Conservation (phyloP, 2,797 vertebrate genomes). For the Pitangus sulphuratus region DNA sequence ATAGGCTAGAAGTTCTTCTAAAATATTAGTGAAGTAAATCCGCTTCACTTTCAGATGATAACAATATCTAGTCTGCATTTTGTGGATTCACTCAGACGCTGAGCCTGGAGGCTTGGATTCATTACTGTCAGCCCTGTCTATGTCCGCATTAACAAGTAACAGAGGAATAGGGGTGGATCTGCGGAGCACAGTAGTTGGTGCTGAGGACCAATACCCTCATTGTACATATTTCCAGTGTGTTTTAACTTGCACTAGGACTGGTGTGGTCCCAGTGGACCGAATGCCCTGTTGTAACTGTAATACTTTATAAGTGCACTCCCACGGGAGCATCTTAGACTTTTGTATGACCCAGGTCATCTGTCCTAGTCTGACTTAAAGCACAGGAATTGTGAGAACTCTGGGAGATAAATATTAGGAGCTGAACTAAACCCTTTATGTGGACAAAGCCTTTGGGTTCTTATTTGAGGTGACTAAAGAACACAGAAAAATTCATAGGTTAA, state of each 20-base stretch:
- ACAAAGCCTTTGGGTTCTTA: not conserved
- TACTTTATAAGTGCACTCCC: not conserved
- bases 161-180: not conserved
- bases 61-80: not conserved
- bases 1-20: not conserved
- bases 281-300: not conserved
- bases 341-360: not conserved
- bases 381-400: not conserved
- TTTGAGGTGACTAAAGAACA: not conserved
- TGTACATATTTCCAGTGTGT: accelerated
- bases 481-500: not conserved
- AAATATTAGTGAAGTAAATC: not conserved
- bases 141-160: not conserved
- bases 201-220: not conserved
- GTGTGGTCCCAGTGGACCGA: accelerated
- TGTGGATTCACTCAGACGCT: not conserved
- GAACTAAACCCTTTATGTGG: not conserved
- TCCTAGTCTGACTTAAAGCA: not conserved
- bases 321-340: not conserved
- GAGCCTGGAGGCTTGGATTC: not conserved
- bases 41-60: not conserved
- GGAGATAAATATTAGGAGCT: not conserved
- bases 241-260: not conserved
- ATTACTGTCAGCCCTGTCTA: not conserved
- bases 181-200: not conserved